These are phyloP conservation scores for Benitochromis conjunctus DNA, from an alignment of 2,113 vertebrate genomes.

Conservation along the genomic window DNA sequence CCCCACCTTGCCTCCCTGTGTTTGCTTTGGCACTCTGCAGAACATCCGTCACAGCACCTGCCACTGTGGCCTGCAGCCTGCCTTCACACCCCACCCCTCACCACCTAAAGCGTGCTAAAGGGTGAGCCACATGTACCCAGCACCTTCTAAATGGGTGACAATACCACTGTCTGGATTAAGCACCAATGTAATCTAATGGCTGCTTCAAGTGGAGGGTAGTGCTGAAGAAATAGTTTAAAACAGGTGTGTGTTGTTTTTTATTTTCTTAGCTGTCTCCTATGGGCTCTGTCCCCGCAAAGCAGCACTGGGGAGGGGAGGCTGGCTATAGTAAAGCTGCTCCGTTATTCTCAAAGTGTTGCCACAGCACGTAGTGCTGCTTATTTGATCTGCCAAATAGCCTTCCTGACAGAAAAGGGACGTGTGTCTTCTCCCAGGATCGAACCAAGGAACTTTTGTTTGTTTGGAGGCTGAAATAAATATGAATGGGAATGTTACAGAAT, in stretches of 20 bases:
- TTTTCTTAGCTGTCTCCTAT: conserved; percentile 24
- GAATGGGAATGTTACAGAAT: not conserved
- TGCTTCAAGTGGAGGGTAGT: conserved; percentile 19
- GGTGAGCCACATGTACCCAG: conserved; percentile 53
- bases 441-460: not conserved
- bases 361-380: accelerated
- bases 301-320: not conserved
- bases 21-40: conserved; percentile 63
- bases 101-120: conserved; percentile 44
- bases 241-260: conserved; percentile 58
- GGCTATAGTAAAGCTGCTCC: not conserved
- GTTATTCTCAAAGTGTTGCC: not conserved
- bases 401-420: not conserved
- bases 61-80: conserved; percentile 40
- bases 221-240: conserved; percentile 24
- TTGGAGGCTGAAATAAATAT: not conserved
- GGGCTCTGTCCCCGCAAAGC: conserved; percentile 7
- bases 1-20: conserved; percentile 47
- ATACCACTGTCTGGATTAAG: conserved; percentile 60
- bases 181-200: conserved; percentile 15
- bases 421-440: not conserved
- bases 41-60: conserved; percentile 73
- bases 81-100: conserved; percentile 34
- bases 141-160: conserved; percentile 70
- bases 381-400: not conserved